These are phyloP conservation scores for Argyresthia goedartella DNA, from an alignment of 2,888 invertebrate genomes.

Conservation along the genomic window DNA sequence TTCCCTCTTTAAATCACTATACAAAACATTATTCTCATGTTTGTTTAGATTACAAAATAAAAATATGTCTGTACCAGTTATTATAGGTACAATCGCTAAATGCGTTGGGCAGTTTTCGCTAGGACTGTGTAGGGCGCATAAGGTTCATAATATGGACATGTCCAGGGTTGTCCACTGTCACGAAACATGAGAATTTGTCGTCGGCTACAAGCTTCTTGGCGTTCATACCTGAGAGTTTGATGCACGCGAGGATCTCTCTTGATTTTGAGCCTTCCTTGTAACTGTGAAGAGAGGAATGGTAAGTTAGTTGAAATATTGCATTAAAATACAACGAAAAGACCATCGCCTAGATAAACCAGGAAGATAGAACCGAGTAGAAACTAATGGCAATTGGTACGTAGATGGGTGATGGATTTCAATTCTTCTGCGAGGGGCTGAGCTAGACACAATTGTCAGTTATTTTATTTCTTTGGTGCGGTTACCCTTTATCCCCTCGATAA, in stretches of 20 bases:
- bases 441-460: too few species aligned
- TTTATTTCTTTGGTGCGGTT: too few species aligned
- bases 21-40: background rate
- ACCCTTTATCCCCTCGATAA: too few species aligned
- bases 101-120: constrained; percentile 16
- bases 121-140: constrained; percentile 28
- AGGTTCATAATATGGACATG: constrained; percentile 72
- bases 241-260: constrained; percentile 56
- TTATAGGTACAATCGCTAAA: background rate
- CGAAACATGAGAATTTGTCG: constrained; percentile 68
- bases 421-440: too few species aligned
- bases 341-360: too few species aligned
- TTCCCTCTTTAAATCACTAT: too few species aligned
- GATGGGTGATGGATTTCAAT: too few species aligned
- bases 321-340: too few species aligned
- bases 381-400: too few species aligned
- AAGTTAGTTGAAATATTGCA: too few species aligned
- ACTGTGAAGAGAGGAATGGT: constrained; percentile 22
- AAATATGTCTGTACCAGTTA: background rate
- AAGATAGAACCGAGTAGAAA: too few species aligned
- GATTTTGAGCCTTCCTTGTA: constrained; percentile 49
- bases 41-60: background rate
- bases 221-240: constrained; percentile 56
- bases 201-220: constrained; percentile 50
- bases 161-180: constrained; percentile 73